Conservation (phyloP, 2,888 invertebrate species). For the Myopa tessellatipennis region DNA sequence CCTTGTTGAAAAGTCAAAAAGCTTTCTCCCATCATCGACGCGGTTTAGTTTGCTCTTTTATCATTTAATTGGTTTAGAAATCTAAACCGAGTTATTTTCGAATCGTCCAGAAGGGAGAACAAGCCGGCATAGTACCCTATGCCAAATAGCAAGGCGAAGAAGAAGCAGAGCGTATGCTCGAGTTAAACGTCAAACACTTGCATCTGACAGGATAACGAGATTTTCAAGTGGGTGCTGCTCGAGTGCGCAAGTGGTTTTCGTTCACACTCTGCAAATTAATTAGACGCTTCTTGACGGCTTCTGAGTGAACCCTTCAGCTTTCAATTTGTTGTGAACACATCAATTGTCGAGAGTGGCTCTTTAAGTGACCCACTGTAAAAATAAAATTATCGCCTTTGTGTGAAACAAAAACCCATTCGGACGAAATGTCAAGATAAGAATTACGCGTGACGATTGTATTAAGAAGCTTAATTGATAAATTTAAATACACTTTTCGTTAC, state of each 20-base stretch:
- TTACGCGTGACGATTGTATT: no score
- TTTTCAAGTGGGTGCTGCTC: conserved; percentile 59
- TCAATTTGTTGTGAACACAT: conserved; percentile 1
- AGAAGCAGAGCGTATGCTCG: not conserved
- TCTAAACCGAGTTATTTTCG: conserved; percentile 1
- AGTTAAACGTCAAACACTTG: conserved; percentile 48
- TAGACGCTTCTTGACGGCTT: not conserved
- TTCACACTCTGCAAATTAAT: conserved; percentile 17
- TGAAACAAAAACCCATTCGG: no score
- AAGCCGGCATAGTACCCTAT: not conserved
- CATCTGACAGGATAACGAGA: conserved; percentile 65
- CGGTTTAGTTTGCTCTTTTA: conserved; percentile 19
- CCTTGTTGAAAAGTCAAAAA: not conserved
- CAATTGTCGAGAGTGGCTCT: not conserved
- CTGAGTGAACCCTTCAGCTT: not conserved
- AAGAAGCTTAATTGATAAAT: no score
- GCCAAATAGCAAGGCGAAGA: not conserved
- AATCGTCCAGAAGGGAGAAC: not conserved
- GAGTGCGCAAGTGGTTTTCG: conserved; percentile 14
- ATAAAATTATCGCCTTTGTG: conserved; percentile 11
- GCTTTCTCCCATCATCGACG: not conserved
- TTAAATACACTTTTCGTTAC: no score
- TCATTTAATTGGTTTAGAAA: conserved; percentile 42
- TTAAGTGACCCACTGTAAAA: conserved; percentile 33
- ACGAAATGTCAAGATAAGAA: no score